Evolutionary conservation across 2,888 invertebrate genomes (phyloP), one percentile per base, ranked within the genome.

Genomic region (Phalangium opilio): DNA sequence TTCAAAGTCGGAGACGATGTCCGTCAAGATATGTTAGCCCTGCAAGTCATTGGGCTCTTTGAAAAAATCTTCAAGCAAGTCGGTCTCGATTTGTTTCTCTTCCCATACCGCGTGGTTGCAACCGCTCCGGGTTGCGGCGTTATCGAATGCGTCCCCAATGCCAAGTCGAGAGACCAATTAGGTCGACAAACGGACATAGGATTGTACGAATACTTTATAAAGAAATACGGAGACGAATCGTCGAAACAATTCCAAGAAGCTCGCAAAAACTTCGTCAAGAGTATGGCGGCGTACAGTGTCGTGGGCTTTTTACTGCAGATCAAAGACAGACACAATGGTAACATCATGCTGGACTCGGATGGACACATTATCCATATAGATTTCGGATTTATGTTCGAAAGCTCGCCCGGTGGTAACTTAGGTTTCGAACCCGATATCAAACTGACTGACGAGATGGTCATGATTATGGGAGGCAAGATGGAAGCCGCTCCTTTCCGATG

Each of bases 361-460:
- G 98, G 98, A 5, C 95, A 98, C 67, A 84, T 99, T 55, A 91
- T 99, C 66, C 98, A 99, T 67, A 98, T 99, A 59, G 96, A 99
- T 73, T 99, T 99, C 70, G 98, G 98, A 1, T 99, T 99, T 68
- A 95, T 99, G 95, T 99, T 99, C 68, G 98, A 99, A 64, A 95
- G 93, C 38, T 96, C 95, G 0, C 98, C 98, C 0, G 98, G 98
- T 41, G 96, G 96, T 10, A 99, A 99, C 70, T 73, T 98, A 43
- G 95, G 96, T 40, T 99, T 96, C 68, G 98, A 99, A 67, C 95
- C 98, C 0, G 96, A 99, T 65, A 95, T 99, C 65, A 99, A 99
- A 67, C 71, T 99, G 43, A 98, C 96, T 0, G 91, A 95, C 63
- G 98, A 99, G 70, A 99, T 99, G 98, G 90, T 98, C 46, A 85